Evolutionary conservation across 2,797 vertebrate species (phyloP).

Genomic region (Buceros bicornis): DNA sequence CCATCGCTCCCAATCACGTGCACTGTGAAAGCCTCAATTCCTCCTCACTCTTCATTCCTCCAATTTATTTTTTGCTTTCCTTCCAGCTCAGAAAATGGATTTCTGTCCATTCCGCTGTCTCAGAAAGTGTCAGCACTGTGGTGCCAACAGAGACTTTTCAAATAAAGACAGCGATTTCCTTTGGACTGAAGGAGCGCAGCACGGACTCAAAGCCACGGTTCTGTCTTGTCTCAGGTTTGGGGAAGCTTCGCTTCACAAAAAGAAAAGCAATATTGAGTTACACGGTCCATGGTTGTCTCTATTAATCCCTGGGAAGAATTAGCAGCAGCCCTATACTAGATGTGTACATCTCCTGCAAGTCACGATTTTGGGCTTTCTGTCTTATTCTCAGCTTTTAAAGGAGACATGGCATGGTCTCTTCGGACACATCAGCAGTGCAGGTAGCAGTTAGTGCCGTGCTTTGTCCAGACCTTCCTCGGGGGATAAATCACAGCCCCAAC

Average conservation of each 20-base stretch:
- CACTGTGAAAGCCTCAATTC: slow-evolving; percentile 19
- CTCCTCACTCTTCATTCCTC: slow-evolving; percentile 53
- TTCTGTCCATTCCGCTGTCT: slow-evolving; percentile 48
- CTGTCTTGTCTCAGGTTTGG: slow-evolving; percentile 14
- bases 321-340: slow-evolving; percentile 38
- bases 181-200: slow-evolving; percentile 21
- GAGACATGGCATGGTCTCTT: not conserved
- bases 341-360: slow-evolving; percentile 12
- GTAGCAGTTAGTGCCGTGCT: slow-evolving; percentile 18
- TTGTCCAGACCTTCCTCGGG: not conserved
- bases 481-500: slow-evolving; percentile 37
- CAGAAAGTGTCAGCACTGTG: not conserved
- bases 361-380: slow-evolving; percentile 12
- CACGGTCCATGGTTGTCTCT: slow-evolving; percentile 22
- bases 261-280: not conserved
- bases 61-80: slow-evolving; percentile 32
- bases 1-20: slow-evolving; percentile 30
- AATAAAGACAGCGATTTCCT: slow-evolving; percentile 56
- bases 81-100: slow-evolving; percentile 53
- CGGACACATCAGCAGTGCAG: not conserved
- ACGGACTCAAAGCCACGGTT: not conserved
- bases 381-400: slow-evolving; percentile 20
- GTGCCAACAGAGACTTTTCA: slow-evolving; percentile 22
- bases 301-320: slow-evolving; percentile 58
- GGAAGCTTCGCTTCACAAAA: not conserved